phyloP scores from a whole-genome alignment of 2,797 vertebrate species.

The Argyrosomus regius region DNA sequence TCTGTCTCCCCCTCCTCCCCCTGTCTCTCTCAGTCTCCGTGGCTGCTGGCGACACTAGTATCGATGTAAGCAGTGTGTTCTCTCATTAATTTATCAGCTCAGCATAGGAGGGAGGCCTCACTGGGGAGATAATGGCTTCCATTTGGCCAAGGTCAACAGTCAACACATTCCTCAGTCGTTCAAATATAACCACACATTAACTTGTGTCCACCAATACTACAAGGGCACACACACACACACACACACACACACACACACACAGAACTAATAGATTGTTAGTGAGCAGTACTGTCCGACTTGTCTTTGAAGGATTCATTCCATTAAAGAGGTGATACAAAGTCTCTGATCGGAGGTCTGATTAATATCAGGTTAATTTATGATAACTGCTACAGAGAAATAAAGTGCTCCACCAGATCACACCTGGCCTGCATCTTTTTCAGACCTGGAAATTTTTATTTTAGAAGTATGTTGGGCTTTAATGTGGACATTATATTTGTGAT shows the following conservation, averaged over 20 bases:
- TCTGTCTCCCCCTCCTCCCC: background rate
- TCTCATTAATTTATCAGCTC: conserved; percentile 82
- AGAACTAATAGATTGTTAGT: conserved; percentile 29
- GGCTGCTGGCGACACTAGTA: conserved; percentile 70
- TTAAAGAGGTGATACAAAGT: conserved; percentile 42
- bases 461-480: background rate
- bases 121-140: conserved; percentile 78
- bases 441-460: conserved; percentile 1
- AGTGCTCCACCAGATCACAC: background rate
- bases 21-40: conserved; percentile 20
- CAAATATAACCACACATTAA: conserved; percentile 83
- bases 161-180: conserved; percentile 84
- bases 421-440: background rate
- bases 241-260: conserved; percentile 38
- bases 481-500: background rate
- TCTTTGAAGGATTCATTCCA: conserved; percentile 29
- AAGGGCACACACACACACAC: conserved; percentile 18
- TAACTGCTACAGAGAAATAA: conserved; percentile 22
- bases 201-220: conserved; percentile 59
- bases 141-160: conserved; percentile 85
- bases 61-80: conserved; percentile 75
- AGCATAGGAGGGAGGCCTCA: conserved; percentile 43
- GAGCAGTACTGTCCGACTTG: conserved; percentile 35
- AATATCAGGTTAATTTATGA: conserved; percentile 12
- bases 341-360: background rate